phyloP scores from a whole-genome alignment of 2,888 invertebrate genomes.

The Camponotus fellah region DNA sequence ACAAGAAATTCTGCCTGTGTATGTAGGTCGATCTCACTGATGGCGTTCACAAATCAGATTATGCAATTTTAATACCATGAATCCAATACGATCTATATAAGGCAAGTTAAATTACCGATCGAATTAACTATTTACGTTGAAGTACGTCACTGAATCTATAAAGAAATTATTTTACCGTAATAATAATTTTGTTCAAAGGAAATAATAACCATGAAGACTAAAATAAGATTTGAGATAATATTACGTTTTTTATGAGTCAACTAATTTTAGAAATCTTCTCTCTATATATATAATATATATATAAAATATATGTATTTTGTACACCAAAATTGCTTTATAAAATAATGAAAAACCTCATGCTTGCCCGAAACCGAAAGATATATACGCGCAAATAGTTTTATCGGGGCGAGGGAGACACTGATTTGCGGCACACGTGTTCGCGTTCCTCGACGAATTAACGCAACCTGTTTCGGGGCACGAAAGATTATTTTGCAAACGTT shows the following conservation, averaged over 20 bases:
- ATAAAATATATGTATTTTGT: no score
- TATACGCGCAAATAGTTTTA: slow-evolving; percentile 20
- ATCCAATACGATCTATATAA: neutral
- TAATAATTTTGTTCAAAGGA: neutral
- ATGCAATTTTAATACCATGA: slow-evolving; percentile 4
- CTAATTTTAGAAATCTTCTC: neutral
- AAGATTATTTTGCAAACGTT: slow-evolving; percentile 42
- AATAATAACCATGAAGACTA: neutral
- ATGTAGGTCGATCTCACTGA: slow-evolving; percentile 42
- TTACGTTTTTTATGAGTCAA: neutral
- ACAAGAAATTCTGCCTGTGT: slow-evolving; percentile 46
- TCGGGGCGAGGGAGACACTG: slow-evolving; percentile 9
- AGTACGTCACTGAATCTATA: neutral
- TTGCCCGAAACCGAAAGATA: slow-evolving; percentile 6
- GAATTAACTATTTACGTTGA: neutral
- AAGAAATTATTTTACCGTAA: neutral
- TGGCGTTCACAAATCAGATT: neutral
- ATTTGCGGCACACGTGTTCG: slow-evolving; percentile 43
- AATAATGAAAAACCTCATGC: slow-evolving; percentile 1
- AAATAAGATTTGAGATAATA: neutral
- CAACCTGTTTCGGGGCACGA: slow-evolving; percentile 13
- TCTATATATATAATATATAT: neutral
- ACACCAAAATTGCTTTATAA: neutral
- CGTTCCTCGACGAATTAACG: slow-evolving; percentile 45
- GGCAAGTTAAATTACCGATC: neutral